Evolutionary conservation across 2,888 invertebrate species (phyloP).

Genomic region (Hyposoter dolosus): DNA sequence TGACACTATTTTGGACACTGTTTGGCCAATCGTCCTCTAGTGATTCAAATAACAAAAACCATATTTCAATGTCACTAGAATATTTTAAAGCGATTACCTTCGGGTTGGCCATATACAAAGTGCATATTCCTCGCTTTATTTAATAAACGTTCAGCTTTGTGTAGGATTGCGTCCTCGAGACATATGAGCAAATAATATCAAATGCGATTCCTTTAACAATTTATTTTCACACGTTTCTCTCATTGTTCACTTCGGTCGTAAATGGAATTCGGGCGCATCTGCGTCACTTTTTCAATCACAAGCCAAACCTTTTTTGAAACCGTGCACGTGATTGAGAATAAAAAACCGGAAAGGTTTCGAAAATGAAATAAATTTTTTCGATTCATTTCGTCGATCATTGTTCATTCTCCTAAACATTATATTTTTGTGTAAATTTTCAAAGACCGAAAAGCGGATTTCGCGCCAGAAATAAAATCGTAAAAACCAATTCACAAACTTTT

Average conservation of each 20-base stretch:
- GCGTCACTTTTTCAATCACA: background rate
- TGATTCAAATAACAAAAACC: background rate
- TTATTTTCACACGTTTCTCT: constrained; percentile 55
- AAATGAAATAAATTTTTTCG: background rate
- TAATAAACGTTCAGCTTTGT: background rate
- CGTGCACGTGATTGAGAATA: background rate
- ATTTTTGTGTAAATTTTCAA: background rate
- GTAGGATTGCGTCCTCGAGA: constrained; percentile 38
- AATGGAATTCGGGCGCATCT: background rate
- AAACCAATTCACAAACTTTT: background rate
- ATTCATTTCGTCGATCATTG: background rate
- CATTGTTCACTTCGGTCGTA: constrained; percentile 37
- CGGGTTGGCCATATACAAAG: background rate
- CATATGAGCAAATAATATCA: constrained; percentile 37
- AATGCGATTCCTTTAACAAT: constrained; percentile 52
- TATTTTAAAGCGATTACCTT: background rate
- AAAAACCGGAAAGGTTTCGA: background rate
- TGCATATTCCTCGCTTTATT: background rate
- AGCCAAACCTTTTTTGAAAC: background rate
- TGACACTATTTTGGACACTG: background rate
- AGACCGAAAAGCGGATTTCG: background rate
- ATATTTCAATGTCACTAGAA: background rate
- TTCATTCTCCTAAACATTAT: background rate
- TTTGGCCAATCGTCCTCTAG: background rate
- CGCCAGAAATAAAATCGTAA: background rate